Evolutionary conservation across 2,113 vertebrate species (phyloP).

Genomic region (Lophura nycthemera): DNA sequence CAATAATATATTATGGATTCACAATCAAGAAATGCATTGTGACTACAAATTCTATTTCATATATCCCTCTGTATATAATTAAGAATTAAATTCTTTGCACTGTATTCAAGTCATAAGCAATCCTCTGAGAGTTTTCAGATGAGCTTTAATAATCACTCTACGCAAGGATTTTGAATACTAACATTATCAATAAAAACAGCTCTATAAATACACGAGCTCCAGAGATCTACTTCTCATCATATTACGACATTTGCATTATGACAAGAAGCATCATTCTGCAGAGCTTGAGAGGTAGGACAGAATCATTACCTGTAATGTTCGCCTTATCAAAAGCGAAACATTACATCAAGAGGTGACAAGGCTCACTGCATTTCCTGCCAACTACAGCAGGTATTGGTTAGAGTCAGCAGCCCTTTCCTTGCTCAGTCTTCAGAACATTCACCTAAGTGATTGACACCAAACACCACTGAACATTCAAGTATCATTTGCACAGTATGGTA

Average conservation of each 20-base stretch:
- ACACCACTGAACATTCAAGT: background rate
- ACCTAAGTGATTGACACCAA: background rate
- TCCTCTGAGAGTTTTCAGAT: slow-evolving; percentile 16
- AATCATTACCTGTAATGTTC: background rate
- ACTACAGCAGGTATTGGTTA: background rate
- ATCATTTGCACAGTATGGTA: background rate
- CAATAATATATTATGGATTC: slow-evolving; percentile 25
- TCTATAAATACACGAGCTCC: background rate
- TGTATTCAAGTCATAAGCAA: slow-evolving; percentile 10
- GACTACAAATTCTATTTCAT: slow-evolving; percentile 18
- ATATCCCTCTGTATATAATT: slow-evolving; percentile 19
- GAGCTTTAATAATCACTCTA: background rate
- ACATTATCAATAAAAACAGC: slow-evolving; percentile 11
- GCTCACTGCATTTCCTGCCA: background rate
- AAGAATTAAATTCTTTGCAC: slow-evolving; percentile 42
- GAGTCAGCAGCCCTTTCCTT: background rate
- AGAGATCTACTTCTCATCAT: background rate
- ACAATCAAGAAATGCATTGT: slow-evolving; percentile 9
- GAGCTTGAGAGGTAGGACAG: background rate
- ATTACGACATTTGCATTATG: background rate
- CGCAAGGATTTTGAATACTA: slow-evolving; percentile 3
- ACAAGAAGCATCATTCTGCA: background rate
- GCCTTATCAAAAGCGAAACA: background rate
- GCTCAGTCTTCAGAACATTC: background rate
- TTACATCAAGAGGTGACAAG: background rate